Evolutionary conservation across 2,113 vertebrate genomes (phyloP), one percentile per base, ranked within the genome.

Genomic region (Megalops atlanticus): DNA sequence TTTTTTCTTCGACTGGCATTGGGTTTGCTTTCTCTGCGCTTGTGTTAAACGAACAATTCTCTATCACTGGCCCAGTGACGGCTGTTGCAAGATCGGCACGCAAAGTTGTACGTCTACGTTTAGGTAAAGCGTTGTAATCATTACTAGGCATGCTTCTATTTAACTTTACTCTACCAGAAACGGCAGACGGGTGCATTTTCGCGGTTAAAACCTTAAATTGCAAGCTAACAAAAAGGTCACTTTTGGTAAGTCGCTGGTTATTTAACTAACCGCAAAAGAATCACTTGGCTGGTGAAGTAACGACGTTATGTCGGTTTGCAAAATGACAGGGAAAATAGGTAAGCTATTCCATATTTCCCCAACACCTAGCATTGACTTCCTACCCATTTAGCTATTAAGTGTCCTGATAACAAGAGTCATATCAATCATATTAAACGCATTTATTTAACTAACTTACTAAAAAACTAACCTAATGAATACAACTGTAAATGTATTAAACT

Each of bases 141-240:
- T 73, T 54, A 27, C 39, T 52, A n/a, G 35, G 70, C 16, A 43
- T 36, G 4, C n/a, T 75, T 41, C 72, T 36, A 73, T 81, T 81
- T 35, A 75, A 64, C 36, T 33, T 75, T 41, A 81, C 38, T 43
- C 72, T 81, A n/a, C 49, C 47, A 12, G 72, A 76, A n/a, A 33
- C 38, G 16, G 80, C 64, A 43, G 47, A 45, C 18, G 21, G 58
- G 10, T 69, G 41, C n/a, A 45, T 79, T n/a, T 21, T 36, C 39
- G 35, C 33, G 39, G 3, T 71, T 79, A 33, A 72, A 72, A 72
- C 15, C 8, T 38, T 39, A 12, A 36, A 38, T 38, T 21, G 31
- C n/a, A 27, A 12, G 15, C 69, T 16, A 38, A 72, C 31, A 38
- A 72, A 72, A 72, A 38, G 7, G 16, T 41, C 0, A 40, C 16